These are phyloP conservation scores for Leptinotarsa tumamoca DNA, from an alignment of 2,888 invertebrate species.

Conservation along the genomic window DNA sequence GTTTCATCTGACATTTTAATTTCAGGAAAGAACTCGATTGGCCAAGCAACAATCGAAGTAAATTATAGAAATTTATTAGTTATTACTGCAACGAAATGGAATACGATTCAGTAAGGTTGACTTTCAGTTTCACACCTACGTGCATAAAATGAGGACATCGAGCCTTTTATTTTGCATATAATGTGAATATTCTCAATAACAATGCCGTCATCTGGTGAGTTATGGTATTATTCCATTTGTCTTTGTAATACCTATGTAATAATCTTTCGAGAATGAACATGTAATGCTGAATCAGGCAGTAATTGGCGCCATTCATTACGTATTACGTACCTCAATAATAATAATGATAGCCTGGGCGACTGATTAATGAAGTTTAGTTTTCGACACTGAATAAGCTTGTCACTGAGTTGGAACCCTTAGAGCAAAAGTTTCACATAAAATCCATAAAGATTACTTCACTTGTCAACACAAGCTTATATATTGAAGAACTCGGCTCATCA, in stretches of 20 bases:
- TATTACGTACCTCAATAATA: no score
- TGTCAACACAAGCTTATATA: no score
- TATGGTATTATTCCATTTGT: not conserved
- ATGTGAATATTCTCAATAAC: constrained; percentile 26
- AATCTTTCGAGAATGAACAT: no score
- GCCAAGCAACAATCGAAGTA: constrained; percentile 10
- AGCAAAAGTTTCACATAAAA: no score
- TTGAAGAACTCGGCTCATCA: no score
- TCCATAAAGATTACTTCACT: no score
- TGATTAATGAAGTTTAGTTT: no score
- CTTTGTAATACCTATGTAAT: not conserved
- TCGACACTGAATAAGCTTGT: no score
- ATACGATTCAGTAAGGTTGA: constrained; percentile 43
- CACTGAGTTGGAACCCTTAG: no score
- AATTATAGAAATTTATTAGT: constrained; percentile 33
- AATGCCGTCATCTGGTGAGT: constrained; percentile 1
- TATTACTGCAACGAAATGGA: constrained; percentile 39
- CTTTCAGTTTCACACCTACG: constrained; percentile 56
- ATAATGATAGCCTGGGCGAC: no score
- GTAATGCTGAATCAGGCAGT: no score
- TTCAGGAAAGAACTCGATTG: constrained; percentile 25
- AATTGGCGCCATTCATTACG: no score
- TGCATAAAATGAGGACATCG: constrained; percentile 50
- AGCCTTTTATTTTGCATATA: constrained; percentile 42
- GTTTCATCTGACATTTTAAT: constrained; percentile 20